Percentiles rank a stretch among this genome's conserved stretches.
Evolutionary conservation across 2,113 vertebrate species (phyloP).

Genomic region (Ameiurus melas): DNA sequence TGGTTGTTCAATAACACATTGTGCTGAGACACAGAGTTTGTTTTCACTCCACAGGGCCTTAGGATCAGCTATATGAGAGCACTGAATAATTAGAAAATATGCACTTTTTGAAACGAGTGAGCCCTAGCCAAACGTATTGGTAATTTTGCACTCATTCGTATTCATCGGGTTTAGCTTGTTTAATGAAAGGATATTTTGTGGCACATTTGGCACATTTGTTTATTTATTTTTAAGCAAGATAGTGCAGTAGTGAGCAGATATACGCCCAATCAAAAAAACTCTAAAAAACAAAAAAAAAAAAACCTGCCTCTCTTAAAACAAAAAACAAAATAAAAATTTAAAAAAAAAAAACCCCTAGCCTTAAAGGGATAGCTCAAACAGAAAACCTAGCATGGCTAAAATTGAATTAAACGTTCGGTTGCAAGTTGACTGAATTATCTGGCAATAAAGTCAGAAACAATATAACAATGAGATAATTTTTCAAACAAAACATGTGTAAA

Average conservation of each 20-base stretch:
- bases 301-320: too few species aligned
- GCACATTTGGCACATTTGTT: not conserved
- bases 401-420: not conserved
- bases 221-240: not conserved
- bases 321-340: too few species aligned
- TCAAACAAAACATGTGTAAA: not conserved
- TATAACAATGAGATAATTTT: not conserved
- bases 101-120: constrained; percentile 6
- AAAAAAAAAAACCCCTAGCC: not conserved
- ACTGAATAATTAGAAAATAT: constrained; percentile 23
- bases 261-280: too few species aligned
- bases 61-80: constrained; percentile 5
- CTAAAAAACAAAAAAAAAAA: too few species aligned
- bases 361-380: not conserved
- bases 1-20: constrained; percentile 14
- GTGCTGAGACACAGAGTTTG: constrained; percentile 28
- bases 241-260: not conserved
- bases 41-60: constrained; percentile 18
- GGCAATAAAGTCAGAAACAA: not conserved
- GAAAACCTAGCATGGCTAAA: not conserved
- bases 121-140: not conserved
- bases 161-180: constrained; percentile 23
- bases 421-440: not conserved
- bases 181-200: not conserved
- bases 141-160: constrained; percentile 21